phyloP scores from a whole-genome alignment of 2,113 vertebrate genomes.

The Epinephelus fuscoguttatus region DNA sequence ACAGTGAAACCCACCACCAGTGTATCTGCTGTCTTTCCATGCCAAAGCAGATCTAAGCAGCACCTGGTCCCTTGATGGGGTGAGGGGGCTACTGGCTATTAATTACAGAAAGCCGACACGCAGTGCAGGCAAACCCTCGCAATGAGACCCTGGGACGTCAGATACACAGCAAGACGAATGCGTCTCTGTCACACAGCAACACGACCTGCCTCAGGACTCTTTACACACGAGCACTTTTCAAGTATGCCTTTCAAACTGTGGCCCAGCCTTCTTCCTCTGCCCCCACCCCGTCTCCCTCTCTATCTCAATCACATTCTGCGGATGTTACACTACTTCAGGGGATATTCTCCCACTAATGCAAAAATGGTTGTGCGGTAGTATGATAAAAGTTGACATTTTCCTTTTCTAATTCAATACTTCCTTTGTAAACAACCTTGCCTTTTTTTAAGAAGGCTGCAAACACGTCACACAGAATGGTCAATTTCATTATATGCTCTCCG shows the following conservation, averaged over 20 bases:
- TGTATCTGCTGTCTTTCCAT: slow-evolving; percentile 43
- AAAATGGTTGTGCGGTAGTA: slow-evolving; percentile 70
- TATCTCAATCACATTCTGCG: slow-evolving; percentile 67
- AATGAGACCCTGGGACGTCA: slow-evolving; percentile 74
- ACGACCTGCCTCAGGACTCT: slow-evolving; percentile 71
- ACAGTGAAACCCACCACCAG: slow-evolving; percentile 45
- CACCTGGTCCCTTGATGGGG: slow-evolving; percentile 77
- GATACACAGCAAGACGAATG: slow-evolving; percentile 75
- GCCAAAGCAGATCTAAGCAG: slow-evolving; percentile 71
- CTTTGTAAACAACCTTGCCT: slow-evolving; percentile 74
- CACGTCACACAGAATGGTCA: slow-evolving; percentile 71
- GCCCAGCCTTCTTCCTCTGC: slow-evolving; percentile 57
- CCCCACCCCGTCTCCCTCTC: slow-evolving; percentile 45
- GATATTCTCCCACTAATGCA: slow-evolving; percentile 76
- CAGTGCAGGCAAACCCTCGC: slow-evolving; percentile 68
- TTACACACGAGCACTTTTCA: slow-evolving; percentile 68
- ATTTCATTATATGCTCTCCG: slow-evolving; percentile 73
- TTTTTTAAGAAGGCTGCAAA: slow-evolving; percentile 49
- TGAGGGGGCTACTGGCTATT: slow-evolving; percentile 78
- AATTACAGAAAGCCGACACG: slow-evolving; percentile 82
- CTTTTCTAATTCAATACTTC: slow-evolving; percentile 75
- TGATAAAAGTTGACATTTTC: slow-evolving; percentile 83
- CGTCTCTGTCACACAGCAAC: slow-evolving; percentile 72
- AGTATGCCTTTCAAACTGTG: slow-evolving; percentile 67
- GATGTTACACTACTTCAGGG: slow-evolving; percentile 70